phyloP scores from a whole-genome alignment of 2,888 invertebrate species.

The Dromius quadrimaculatus region DNA sequence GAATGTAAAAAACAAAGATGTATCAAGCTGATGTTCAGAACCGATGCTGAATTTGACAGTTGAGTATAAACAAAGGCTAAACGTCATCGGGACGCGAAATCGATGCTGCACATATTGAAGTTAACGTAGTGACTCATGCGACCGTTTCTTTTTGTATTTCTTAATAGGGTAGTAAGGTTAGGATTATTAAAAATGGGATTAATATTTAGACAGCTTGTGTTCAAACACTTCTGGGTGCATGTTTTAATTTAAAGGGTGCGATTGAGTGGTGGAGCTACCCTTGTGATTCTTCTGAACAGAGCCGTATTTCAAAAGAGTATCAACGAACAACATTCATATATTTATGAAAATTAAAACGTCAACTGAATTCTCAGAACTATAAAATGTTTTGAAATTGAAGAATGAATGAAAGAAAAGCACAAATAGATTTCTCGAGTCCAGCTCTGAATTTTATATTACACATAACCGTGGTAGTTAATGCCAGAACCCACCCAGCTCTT shows the following conservation, averaged over 20 bases:
- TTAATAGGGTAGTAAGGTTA: slow-evolving; percentile 1
- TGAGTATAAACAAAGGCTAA: slow-evolving; percentile 9
- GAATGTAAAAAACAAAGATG: slow-evolving; percentile 20
- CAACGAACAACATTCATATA: too few species aligned
- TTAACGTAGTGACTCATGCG: not conserved
- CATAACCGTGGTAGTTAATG: not conserved
- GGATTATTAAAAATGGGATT: slow-evolving; percentile 16
- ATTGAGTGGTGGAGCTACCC: not conserved
- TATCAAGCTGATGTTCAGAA: slow-evolving; percentile 16
- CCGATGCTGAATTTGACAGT: slow-evolving; percentile 20
- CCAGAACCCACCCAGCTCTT: not conserved
- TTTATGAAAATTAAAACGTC: not conserved
- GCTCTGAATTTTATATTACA: not conserved
- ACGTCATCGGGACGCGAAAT: slow-evolving; percentile 7
- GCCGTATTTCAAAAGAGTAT: slow-evolving; percentile 1
- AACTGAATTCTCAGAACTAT: not conserved
- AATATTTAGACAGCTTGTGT: slow-evolving; percentile 35
- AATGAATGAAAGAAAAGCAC: not conserved
- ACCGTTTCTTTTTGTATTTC: not conserved
- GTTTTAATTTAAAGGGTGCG: slow-evolving; percentile 27
- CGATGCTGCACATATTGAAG: not conserved
- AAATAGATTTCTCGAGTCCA: slow-evolving; percentile 2
- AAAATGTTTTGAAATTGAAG: not conserved
- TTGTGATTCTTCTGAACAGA: not conserved
- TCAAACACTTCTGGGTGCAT: slow-evolving; percentile 6